These are phyloP conservation scores for Brachyptera putata DNA, from an alignment of 2,888 invertebrate species.

Conservation along the genomic window DNA sequence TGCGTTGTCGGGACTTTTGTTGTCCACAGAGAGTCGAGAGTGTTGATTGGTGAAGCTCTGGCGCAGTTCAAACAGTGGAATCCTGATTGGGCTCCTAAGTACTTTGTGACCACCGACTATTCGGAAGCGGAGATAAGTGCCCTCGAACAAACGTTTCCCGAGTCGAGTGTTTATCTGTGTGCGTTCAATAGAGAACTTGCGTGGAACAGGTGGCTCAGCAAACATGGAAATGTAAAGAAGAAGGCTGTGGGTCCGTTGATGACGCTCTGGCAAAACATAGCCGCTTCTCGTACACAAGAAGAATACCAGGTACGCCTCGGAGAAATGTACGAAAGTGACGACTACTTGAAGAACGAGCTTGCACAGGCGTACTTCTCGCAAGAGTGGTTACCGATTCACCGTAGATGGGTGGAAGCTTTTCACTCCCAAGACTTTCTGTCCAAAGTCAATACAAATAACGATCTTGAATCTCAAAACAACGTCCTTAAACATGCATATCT, in stretches of 20 bases:
- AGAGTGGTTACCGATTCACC: slow-evolving; percentile 3
- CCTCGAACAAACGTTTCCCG: slow-evolving; percentile 1
- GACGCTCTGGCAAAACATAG: slow-evolving; percentile 1
- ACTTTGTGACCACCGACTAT: slow-evolving; percentile 15
- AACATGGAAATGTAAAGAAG: background rate
- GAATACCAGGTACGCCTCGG: background rate
- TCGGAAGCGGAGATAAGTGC: slow-evolving; percentile 2
- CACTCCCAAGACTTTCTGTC: slow-evolving; percentile 11
- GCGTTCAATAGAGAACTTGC: background rate
- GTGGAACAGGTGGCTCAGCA: slow-evolving; percentile 8
- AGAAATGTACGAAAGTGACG: background rate
- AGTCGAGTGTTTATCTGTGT: slow-evolving; percentile 4
- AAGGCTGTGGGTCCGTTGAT: background rate
- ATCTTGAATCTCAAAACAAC: slow-evolving; percentile 10
- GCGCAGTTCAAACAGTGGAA: slow-evolving; percentile 7
- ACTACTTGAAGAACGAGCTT: background rate
- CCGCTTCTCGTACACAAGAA: background rate
- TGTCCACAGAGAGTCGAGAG: background rate
- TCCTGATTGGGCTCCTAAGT: slow-evolving; percentile 11
- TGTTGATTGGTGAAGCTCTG: slow-evolving; percentile 11
- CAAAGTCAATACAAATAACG: slow-evolving; percentile 16
- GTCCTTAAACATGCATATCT: slow-evolving; percentile 4
- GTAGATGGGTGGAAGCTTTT: slow-evolving; percentile 13
- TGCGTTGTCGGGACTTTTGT: slow-evolving; percentile 20
- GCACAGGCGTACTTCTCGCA: slow-evolving; percentile 1